Percentiles rank a stretch among this genome's conserved stretches.
phyloP scores from a whole-genome alignment of 2,888 invertebrate genomes.

The Tachina grossa region DNA sequence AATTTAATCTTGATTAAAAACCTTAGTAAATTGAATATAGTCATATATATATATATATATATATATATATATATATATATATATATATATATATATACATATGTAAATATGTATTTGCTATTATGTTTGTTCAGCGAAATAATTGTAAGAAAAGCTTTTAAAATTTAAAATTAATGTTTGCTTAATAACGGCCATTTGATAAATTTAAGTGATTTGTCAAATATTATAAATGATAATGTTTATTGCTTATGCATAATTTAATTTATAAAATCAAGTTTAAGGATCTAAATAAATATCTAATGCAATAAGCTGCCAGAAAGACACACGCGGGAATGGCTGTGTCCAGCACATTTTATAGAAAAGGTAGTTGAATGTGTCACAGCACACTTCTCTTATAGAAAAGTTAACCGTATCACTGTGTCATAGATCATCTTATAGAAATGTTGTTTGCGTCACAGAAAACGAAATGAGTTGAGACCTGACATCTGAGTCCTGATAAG shows the following conservation, averaged over 20 bases:
- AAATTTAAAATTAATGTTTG: slow-evolving; percentile 41
- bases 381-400: too few species aligned
- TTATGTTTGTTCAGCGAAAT: neutral
- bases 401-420: too few species aligned
- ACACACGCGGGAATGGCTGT: neutral
- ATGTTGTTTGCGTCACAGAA: too few species aligned
- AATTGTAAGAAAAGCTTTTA: neutral
- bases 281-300: neutral
- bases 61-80: too few species aligned
- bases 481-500: too few species aligned
- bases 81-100: too few species aligned
- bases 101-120: neutral
- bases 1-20: slow-evolving; percentile 68
- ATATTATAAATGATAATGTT: slow-evolving; percentile 30
- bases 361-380: too few species aligned
- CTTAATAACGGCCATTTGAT: slow-evolving; percentile 55
- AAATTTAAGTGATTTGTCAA: slow-evolving; percentile 65
- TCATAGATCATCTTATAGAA: too few species aligned
- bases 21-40: slow-evolving; percentile 60
- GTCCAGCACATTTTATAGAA: too few species aligned
- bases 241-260: neutral
- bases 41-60: too few species aligned
- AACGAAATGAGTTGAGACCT: too few species aligned
- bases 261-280: slow-evolving; percentile 25
- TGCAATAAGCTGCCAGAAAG: neutral